Evolutionary conservation across 2,888 invertebrate genomes (phyloP), one percentile per base, ranked within the genome.

Genomic region (Argynnis bischoffii): DNA sequence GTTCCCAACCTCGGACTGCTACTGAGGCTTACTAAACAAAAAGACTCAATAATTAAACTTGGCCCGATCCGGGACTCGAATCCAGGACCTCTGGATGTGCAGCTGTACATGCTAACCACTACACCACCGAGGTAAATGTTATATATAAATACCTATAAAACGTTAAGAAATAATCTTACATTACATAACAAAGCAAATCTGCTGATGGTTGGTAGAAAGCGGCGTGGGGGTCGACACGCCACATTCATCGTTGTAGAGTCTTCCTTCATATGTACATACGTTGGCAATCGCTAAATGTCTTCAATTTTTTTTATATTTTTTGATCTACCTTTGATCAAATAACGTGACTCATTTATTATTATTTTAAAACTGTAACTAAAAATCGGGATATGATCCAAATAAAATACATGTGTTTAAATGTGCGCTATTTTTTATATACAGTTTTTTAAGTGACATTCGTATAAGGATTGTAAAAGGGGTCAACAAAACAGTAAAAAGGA

Each of bases 181-280:
- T 70, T 67, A 61, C 64, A 67, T 70, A 70, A 70, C 15, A 55
- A 70, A 57, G 67, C 48, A 64, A 68, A 68, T 64, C 61, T 53
- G 41, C 66, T n/a, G 14, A 46, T 64, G 35, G 50, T 31, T 47
- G 61, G 67, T 67, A 63, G 56, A 65, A 66, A 66, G 66, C 55
- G 15, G 66, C 50, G 66, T 61, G 55, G 66, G 66, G 55, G 41
- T 66, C 50, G 60, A 53, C 48, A 57, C 57, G 53, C 69, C 61
- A 70, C 67, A 70, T 53, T 70, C 61, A 4, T 18, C 61, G 61
- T n/a, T 51, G 51, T 41, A 61, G 18, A 31, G 50, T 61, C 66
- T 66, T 66, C 61, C 41, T 64, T 21, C n/a, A 50, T 51, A 56
- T 51, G 51, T 55, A 26, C 26, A 4, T 26, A 60, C 60, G 35